Conservation (phyloP, 2,113 vertebrate species). For the Notarius lentiginosus region DNA sequence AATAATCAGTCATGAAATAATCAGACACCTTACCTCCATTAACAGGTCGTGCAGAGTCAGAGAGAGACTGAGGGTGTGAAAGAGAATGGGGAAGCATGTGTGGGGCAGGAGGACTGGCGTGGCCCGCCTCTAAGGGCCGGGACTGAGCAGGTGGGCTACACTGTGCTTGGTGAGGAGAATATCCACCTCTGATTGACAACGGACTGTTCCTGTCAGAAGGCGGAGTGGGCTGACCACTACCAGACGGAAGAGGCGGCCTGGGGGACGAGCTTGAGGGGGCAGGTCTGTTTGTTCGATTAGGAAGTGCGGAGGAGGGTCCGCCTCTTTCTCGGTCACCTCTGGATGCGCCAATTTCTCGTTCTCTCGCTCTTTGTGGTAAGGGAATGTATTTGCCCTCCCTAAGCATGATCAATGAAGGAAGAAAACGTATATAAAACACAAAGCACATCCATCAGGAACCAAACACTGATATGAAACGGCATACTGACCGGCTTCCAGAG, state of each 20-base stretch:
- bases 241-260: slow-evolving; percentile 57
- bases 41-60: slow-evolving; percentile 67
- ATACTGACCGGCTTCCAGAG: slow-evolving; percentile 64
- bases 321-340: slow-evolving; percentile 63
- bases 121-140: slow-evolving; percentile 45
- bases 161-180: slow-evolving; percentile 77
- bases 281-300: slow-evolving; percentile 69
- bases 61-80: slow-evolving; percentile 72
- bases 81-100: slow-evolving; percentile 67
- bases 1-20: neutral
- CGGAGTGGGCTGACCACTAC: slow-evolving; percentile 57
- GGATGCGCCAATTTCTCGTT: slow-evolving; percentile 75
- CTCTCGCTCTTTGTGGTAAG: slow-evolving; percentile 84
- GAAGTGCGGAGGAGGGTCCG: slow-evolving; percentile 65
- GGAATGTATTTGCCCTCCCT: slow-evolving; percentile 89
- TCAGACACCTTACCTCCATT: slow-evolving; percentile 67
- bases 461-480: neutral
- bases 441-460: neutral
- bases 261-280: slow-evolving; percentile 65
- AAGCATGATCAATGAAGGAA: neutral
- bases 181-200: slow-evolving; percentile 67
- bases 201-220: slow-evolving; percentile 73
- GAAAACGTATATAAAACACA: neutral
- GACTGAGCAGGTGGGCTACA: slow-evolving; percentile 67
- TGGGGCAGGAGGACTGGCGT: slow-evolving; percentile 58